Evolutionary conservation across 2,888 invertebrate species (phyloP).

Genomic region (Venustoraphidia nigricollis): DNA sequence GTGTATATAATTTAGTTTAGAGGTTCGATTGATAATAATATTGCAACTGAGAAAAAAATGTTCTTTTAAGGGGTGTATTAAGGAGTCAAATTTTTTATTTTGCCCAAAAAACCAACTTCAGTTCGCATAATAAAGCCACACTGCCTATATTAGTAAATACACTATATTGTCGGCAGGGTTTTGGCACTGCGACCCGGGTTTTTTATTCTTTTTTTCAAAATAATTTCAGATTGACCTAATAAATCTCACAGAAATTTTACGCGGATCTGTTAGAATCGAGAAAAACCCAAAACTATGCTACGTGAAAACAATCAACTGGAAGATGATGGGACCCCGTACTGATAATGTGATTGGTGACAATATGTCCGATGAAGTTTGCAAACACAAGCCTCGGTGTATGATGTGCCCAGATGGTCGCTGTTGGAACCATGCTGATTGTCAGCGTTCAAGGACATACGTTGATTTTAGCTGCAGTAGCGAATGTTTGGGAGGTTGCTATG

Average conservation of each 20-base stretch:
- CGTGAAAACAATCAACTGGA: slow-evolving; percentile 54
- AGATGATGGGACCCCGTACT: not conserved
- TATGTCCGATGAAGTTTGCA: slow-evolving; percentile 7
- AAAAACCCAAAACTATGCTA: slow-evolving; percentile 65
- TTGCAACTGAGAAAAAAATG: too few species aligned
- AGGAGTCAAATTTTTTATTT: too few species aligned
- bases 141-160: too few species aligned
- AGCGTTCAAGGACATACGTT: slow-evolving; percentile 27
- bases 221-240: slow-evolving; percentile 52
- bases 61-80: too few species aligned
- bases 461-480: slow-evolving; percentile 44
- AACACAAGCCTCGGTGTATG: too few species aligned
- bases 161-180: too few species aligned
- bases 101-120: too few species aligned
- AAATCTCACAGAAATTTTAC: slow-evolving; percentile 55
- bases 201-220: slow-evolving; percentile 6
- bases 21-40: too few species aligned
- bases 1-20: too few species aligned
- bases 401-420: slow-evolving; percentile 21
- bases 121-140: too few species aligned
- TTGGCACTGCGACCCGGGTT: too few species aligned
- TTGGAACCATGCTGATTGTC: slow-evolving; percentile 33
- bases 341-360: not conserved
- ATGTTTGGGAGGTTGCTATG: slow-evolving; percentile 66
- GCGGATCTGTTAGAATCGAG: slow-evolving; percentile 69